Evolutionary conservation across 2,113 vertebrate species (phyloP).

Genomic region (Numenius arquata): DNA sequence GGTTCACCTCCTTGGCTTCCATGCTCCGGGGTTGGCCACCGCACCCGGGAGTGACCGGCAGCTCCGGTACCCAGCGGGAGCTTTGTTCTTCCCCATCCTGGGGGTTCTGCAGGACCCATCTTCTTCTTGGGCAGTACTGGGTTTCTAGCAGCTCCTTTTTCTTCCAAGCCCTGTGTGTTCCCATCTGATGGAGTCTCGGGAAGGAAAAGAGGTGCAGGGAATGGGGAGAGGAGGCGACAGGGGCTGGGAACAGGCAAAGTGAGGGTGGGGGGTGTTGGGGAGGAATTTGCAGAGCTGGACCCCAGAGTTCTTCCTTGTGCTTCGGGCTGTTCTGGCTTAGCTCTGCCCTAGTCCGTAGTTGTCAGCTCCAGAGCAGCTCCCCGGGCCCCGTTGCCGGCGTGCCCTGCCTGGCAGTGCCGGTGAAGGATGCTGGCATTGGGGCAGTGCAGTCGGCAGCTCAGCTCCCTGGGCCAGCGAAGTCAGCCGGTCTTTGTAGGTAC

Average conservation of each 20-base stretch:
- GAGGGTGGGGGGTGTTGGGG: neutral
- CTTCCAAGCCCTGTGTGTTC: neutral
- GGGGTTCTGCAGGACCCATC: neutral
- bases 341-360: too few relatives aligned
- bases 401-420: fast-evolving
- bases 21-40: neutral
- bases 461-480: neutral
- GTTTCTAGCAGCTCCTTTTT: neutral
- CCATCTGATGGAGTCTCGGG: neutral
- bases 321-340: neutral
- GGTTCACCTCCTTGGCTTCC: neutral
- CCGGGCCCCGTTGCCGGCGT: fast-evolving
- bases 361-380: neutral
- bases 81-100: neutral
- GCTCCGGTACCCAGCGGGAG: fast-evolving
- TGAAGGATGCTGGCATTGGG: neutral
- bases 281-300: neutral
- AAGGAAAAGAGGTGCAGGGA: neutral
- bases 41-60: neutral
- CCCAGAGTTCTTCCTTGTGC: neutral
- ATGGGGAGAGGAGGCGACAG: neutral
- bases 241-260: neutral
- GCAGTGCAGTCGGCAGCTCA: neutral
- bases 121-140: neutral
- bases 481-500: neutral